Evolutionary conservation across 2,113 vertebrate genomes (phyloP), one percentile per base, ranked within the genome.

Genomic region (Rutilus rutilus): DNA sequence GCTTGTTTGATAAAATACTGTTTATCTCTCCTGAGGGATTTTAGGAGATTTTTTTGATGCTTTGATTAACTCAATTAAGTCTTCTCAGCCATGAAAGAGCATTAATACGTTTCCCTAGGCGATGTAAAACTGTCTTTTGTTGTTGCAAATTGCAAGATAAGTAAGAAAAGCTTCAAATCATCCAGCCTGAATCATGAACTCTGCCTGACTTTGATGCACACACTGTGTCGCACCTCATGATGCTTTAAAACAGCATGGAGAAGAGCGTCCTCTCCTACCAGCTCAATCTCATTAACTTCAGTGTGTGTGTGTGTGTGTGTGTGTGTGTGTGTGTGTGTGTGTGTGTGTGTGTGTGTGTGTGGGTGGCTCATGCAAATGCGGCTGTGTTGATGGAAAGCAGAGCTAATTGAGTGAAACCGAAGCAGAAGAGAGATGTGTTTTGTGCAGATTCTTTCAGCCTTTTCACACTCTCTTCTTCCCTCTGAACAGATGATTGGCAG

Each of bases 311-410:
- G 80, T 47, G 69, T 17, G 60, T 50, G 62, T 65, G 80, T 47
- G n/a, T 75, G 39, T 75, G 62, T 65, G 80, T 47, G 69, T 17
- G 60, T 50, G 62, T 65, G 80, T 47, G n/a, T 75, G 39, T 75
- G 73, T 62, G 27, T 60, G 77, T 42, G 54, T 80, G 12, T 64
- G 54, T 62, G 57, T 64, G 33, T 27, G 57, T 19, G n/a, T 86
- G 84, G 59, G 12, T 17, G 54, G 86, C 25, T 80, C 85, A 84
- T 85, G 82, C 78, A 85, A 81, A 86, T 89, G 17, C 5, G 0
- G 54, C 52, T 21, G 9, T 9, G 57, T 21, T 67, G 15, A 82
- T 77, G 74, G 62, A 86, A 77, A 65, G 76, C n/a, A 85, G 47
- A 75, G 19, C 79, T 76, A 65, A 77, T 30, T 14, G 25, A 10